Percentiles rank a stretch among this genome's conserved stretches.
Evolutionary conservation across 2,888 invertebrate species (phyloP).

Genomic region (Xanthia togata): DNA sequence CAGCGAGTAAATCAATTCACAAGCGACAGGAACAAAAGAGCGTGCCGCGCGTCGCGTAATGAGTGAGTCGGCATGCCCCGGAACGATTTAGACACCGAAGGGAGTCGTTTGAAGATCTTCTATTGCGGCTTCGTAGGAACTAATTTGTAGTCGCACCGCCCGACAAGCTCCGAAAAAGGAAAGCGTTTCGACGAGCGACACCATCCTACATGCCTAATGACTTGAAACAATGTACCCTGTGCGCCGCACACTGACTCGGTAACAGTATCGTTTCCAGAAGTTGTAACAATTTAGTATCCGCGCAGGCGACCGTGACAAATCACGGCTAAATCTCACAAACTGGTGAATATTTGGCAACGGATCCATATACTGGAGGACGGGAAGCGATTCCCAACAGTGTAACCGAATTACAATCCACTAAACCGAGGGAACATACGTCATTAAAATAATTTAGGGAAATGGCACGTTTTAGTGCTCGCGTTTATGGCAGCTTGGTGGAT

Average conservation of each 20-base stretch:
- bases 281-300: slow-evolving; percentile 67
- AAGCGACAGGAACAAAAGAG: slow-evolving; percentile 80
- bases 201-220: slow-evolving; percentile 80
- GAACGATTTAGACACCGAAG: slow-evolving; percentile 80
- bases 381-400: slow-evolving; percentile 75
- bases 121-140: slow-evolving; percentile 74
- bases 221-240: slow-evolving; percentile 75
- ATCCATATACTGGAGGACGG: slow-evolving; percentile 66
- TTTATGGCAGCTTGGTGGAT: slow-evolving; percentile 82
- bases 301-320: slow-evolving; percentile 70
- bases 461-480: slow-evolving; percentile 84
- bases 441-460: slow-evolving; percentile 87
- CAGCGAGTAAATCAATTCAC: slow-evolving; percentile 86
- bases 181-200: slow-evolving; percentile 73
- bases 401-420: slow-evolving; percentile 82
- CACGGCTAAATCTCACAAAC: slow-evolving; percentile 66
- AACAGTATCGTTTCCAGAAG: slow-evolving; percentile 68
- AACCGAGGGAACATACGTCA: slow-evolving; percentile 82
- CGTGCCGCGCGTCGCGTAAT: slow-evolving; percentile 73
- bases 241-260: slow-evolving; percentile 68
- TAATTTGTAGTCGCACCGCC: slow-evolving; percentile 83
- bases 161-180: slow-evolving; percentile 77
- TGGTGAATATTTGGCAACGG: slow-evolving; percentile 76
- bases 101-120: slow-evolving; percentile 78
- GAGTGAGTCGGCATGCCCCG: slow-evolving; percentile 72